These are phyloP conservation scores for Oophaga sylvatica DNA, from an alignment of 2,797 vertebrate genomes.

Conservation along the genomic window DNA sequence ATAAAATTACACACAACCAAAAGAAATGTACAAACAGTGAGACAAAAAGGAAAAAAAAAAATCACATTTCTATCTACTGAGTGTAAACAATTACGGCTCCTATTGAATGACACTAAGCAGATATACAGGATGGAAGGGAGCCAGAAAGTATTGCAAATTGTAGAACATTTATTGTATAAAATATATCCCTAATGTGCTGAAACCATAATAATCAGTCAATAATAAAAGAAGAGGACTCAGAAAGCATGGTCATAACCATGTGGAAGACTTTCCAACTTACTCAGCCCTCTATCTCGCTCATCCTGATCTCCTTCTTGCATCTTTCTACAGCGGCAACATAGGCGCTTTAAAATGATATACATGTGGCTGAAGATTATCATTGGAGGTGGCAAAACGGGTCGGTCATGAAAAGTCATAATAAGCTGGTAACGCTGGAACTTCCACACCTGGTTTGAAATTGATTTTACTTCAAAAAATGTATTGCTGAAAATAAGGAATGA, in stretches of 20 bases:
- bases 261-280: constrained; percentile 73
- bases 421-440: constrained; percentile 98
- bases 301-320: constrained; percentile 87
- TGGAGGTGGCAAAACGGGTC: constrained; percentile 95
- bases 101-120: neutral
- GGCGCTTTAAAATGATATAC: constrained; percentile 84
- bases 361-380: constrained; percentile 96
- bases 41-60: too few species aligned
- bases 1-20: too few species aligned
- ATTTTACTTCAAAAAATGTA: constrained; percentile 98
- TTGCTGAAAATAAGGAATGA: constrained; percentile 81
- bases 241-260: neutral
- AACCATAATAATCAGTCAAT: too few species aligned
- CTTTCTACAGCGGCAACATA: constrained; percentile 82
- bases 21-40: too few species aligned
- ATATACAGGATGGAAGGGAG: neutral
- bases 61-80: neutral
- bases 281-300: constrained; percentile 91
- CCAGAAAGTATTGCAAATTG: too few species aligned
- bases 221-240: neutral
- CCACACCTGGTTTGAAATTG: constrained; percentile 99
- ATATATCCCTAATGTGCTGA: too few species aligned
- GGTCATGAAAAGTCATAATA: constrained; percentile 98
- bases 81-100: neutral
- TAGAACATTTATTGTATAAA: neutral